Conservation (phyloP, 2,888 invertebrate genomes). For the Microplitis manilae region DNA sequence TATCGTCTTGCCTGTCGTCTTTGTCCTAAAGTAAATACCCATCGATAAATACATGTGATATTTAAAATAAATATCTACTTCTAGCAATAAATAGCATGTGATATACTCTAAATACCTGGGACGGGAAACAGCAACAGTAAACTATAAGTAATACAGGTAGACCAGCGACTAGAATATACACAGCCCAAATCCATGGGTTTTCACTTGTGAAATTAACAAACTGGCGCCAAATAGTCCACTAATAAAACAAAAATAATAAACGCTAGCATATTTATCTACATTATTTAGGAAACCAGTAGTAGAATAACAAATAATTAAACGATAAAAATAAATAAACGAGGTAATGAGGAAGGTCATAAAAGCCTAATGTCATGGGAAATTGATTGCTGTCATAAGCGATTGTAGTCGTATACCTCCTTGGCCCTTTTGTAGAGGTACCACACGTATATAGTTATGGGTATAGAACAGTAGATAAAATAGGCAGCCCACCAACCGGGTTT, state of each 20-base stretch:
- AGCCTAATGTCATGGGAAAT: not conserved
- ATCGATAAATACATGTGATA: constrained; percentile 17
- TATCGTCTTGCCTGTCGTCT: constrained; percentile 59
- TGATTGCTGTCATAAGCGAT: not conserved
- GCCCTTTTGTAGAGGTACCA: constrained; percentile 79
- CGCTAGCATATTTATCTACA: constrained; percentile 3
- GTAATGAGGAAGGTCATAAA: not conserved
- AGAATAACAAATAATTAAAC: not conserved
- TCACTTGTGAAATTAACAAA: constrained; percentile 84
- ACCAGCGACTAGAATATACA: constrained; percentile 85
- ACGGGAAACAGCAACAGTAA: constrained; percentile 84
- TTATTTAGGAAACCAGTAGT: not conserved
- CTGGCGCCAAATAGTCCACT: constrained; percentile 87
- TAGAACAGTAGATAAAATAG: constrained; percentile 83
- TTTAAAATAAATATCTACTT: not conserved
- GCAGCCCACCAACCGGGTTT: constrained; percentile 86
- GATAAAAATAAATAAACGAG: not conserved
- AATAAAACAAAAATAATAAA: constrained; percentile 60
- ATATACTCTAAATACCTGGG: constrained; percentile 70
- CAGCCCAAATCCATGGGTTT: constrained; percentile 92
- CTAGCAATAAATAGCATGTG: not conserved
- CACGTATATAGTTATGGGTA: constrained; percentile 81
- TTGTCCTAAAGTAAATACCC: constrained; percentile 54
- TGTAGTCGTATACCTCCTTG: constrained; percentile 76
- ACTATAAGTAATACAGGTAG: constrained; percentile 85